A percentile compares a stretch with the other conserved stretches of the same genome.
Conservation (phyloP, 2,113 vertebrate genomes). For the Laticauda colubrina region DNA sequence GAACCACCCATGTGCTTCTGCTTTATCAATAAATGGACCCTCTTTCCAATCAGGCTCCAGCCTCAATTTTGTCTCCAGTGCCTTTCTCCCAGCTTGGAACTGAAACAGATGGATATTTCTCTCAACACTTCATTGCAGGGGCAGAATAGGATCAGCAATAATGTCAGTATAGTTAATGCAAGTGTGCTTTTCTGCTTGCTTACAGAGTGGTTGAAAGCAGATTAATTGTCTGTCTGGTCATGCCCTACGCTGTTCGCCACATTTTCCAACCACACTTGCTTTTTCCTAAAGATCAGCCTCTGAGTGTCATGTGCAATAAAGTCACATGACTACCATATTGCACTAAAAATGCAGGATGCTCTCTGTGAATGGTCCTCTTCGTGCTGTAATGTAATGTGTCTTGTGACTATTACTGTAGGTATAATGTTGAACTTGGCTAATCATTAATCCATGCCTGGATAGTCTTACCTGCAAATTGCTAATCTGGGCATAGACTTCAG, state of each 20-base stretch:
- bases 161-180: not conserved
- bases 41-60: too few species aligned
- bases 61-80: too few species aligned
- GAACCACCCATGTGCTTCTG: too few species aligned
- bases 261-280: not conserved
- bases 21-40: too few species aligned
- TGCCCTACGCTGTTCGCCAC: not conserved
- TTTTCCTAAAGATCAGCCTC: not conserved
- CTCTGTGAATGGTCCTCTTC: not conserved
- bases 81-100: too few species aligned
- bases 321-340: not conserved
- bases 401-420: not conserved
- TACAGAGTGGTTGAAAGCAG: not conserved
- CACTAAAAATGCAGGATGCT: not conserved
- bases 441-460: not conserved
- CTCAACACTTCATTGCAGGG: not conserved
- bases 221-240: not conserved
- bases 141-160: not conserved
- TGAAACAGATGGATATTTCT: too few species aligned
- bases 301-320: not conserved
- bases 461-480: not conserved
- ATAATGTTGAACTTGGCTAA: not conserved
- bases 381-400: not conserved
- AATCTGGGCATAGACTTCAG: not conserved
- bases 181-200: not conserved